Conservation (phyloP, 2,888 invertebrate genomes). For the Erpobdella octoculata region DNA sequence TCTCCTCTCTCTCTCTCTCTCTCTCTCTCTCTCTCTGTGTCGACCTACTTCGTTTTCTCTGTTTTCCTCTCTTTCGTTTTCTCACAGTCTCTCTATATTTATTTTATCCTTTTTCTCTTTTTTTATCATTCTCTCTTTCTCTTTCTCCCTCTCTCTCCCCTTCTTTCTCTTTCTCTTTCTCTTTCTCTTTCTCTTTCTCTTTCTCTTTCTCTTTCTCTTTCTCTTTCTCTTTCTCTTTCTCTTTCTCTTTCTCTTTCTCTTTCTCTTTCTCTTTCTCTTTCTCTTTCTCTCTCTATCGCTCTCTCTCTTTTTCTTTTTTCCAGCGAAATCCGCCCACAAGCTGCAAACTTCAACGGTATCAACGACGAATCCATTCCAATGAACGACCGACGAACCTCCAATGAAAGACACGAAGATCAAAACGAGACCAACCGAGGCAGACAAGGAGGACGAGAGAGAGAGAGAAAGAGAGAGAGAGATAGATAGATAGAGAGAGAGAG, state of each 20-base stretch:
- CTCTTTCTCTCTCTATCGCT: too few relatives aligned
- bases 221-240: constrained; percentile 1
- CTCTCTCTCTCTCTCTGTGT: constrained; percentile 1
- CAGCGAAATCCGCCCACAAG: neutral
- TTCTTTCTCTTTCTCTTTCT: neutral
- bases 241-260: neutral
- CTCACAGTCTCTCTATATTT: neutral
- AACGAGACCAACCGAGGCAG: too few relatives aligned
- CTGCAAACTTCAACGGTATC: too few relatives aligned
- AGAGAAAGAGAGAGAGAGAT: too few relatives aligned
- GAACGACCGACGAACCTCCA: too few relatives aligned
- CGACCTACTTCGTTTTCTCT: too few relatives aligned
- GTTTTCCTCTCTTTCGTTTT: neutral
- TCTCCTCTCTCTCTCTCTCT: constrained; percentile 1
- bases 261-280: constrained; percentile 1
- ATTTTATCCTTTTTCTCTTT: neutral
- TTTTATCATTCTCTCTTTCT: neutral
- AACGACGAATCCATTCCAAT: too few relatives aligned
- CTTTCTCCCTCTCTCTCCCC: constrained; percentile 2
- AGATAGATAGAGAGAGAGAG: too few relatives aligned
- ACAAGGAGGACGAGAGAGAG: too few relatives aligned
- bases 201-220: neutral
- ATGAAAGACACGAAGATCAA: too few relatives aligned
- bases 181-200: neutral
- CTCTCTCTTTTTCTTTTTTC: neutral